Percentiles rank a stretch among this genome's conserved stretches.
These are phyloP conservation scores for Pelochelys cantorii DNA, from an alignment of 2,797 vertebrate species.

Conservation along the genomic window DNA sequence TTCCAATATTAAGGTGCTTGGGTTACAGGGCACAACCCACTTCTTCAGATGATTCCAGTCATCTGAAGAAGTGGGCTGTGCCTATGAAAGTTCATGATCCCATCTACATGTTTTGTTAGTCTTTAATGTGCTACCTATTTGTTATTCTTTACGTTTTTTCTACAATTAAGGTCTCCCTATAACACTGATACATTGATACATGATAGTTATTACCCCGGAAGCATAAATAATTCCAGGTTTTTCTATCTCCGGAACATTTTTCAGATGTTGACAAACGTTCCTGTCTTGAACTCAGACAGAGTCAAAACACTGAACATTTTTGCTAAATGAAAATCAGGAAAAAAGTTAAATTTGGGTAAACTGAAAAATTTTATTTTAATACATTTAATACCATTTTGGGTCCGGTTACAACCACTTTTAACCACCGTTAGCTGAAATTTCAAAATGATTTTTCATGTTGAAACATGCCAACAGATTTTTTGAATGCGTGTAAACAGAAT, in stretches of 20 bases:
- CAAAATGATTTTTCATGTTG: neutral
- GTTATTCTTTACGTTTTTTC: too few species aligned
- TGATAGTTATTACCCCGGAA: neutral
- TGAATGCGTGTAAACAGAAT: neutral
- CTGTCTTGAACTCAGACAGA: neutral
- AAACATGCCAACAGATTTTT: neutral
- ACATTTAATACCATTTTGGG: neutral
- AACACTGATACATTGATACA: neutral
- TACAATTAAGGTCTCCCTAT: neutral
- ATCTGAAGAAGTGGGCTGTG: too few species aligned
- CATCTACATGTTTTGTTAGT: too few species aligned
- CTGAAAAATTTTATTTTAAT: neutral
- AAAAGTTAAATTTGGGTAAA: neutral
- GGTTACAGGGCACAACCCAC: neutral
- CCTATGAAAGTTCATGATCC: too few species aligned
- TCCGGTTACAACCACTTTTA: neutral
- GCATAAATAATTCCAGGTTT: too few species aligned
- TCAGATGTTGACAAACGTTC: too few species aligned
- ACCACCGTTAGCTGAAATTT: neutral
- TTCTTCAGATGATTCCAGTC: too few species aligned
- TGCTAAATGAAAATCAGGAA: neutral
- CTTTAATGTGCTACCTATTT: too few species aligned
- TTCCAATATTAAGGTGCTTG: neutral
- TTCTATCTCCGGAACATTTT: neutral
- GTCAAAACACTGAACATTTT: neutral